Base-by-base conservation (phyloP, 2,888 invertebrate species). In the Conops quadrifasciatus region DNA sequence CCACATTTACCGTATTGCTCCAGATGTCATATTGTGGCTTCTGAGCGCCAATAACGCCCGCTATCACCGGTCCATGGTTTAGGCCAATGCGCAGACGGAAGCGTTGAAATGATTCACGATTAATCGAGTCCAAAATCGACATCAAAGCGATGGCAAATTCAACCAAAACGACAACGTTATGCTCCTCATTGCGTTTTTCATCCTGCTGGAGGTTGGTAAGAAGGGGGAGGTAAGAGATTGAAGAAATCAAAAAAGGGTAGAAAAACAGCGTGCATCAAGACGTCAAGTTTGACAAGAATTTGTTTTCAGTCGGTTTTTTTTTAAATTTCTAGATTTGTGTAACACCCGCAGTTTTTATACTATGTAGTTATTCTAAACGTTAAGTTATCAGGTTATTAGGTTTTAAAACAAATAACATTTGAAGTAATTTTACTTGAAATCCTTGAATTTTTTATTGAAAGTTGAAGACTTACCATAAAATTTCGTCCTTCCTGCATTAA, bases 11-110 rank as follows among this genome's bases (percentile, higher is more conserved):
- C 0, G 98, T 97, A 86, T 98, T 97, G 16, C 98, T 97, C 98
- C 98, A 98, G 78, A 98, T 98, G 83, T 98, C 98, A 86, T 97
- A 98, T 86, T 98, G 97, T 0, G 98, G 98, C 83, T 98, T 98
- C 84, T 97, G 96, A 0, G 97, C 97, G 0, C 97, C 97, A 28
- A 98, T 96, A 21, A 98, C 97, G 0, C 97, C 98, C 0, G 97
- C 97, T 83, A 97, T 97, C 28, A 97, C 96, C 0, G 86, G 86
- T 0, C 86, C 86, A 73, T 86, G 86, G 80, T 86, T 86, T 70
- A 86, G 79, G 36, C 86, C 98, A 84, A 98, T 95, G 86, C 97
- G 89, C 30, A 98, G 89, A 81, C 95, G 94, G 84, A 98, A 98
- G 80, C 96, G 90, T 87, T 98, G 98, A 86, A 98, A 98, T 28